A percentile compares a stretch with the other conserved stretches of the same genome.
Conservation (phyloP, 2,888 invertebrate species). For the Plebejus anna region DNA sequence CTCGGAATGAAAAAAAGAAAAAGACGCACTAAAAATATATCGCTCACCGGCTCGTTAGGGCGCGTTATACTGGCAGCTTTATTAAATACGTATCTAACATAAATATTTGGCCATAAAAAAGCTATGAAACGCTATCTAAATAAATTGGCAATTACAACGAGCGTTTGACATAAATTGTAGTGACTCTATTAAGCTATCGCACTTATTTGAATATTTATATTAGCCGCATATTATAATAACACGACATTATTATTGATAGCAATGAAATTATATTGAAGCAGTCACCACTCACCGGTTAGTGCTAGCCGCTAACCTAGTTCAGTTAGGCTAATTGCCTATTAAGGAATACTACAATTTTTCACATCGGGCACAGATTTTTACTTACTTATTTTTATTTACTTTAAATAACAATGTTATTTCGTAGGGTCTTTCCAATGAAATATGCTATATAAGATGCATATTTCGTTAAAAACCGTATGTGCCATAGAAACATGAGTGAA, state of each 20-base stretch:
- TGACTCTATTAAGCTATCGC: slow-evolving; percentile 14
- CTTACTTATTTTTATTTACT: background rate
- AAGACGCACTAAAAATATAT: slow-evolving; percentile 58
- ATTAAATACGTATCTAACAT: slow-evolving; percentile 17
- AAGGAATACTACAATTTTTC: background rate
- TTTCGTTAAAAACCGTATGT: background rate
- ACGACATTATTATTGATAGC: slow-evolving; percentile 7
- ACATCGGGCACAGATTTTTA: background rate
- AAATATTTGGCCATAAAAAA: slow-evolving; percentile 19
- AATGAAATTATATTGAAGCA: background rate
- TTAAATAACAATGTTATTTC: background rate
- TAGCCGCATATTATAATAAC: slow-evolving; percentile 6
- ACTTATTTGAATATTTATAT: background rate
- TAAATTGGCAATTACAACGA: slow-evolving; percentile 6
- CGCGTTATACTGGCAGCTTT: slow-evolving; percentile 22
- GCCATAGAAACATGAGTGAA: background rate
- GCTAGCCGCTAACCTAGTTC: background rate
- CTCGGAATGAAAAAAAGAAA: slow-evolving; percentile 69
- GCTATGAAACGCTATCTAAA: slow-evolving; percentile 15
- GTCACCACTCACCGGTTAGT: background rate
- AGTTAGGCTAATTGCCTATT: background rate
- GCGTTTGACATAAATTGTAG: background rate
- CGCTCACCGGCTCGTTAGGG: slow-evolving; percentile 33
- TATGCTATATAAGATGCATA: background rate
- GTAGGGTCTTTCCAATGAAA: background rate